phyloP scores from a whole-genome alignment of 2,888 invertebrate genomes.

The Apotomis betuletana region DNA sequence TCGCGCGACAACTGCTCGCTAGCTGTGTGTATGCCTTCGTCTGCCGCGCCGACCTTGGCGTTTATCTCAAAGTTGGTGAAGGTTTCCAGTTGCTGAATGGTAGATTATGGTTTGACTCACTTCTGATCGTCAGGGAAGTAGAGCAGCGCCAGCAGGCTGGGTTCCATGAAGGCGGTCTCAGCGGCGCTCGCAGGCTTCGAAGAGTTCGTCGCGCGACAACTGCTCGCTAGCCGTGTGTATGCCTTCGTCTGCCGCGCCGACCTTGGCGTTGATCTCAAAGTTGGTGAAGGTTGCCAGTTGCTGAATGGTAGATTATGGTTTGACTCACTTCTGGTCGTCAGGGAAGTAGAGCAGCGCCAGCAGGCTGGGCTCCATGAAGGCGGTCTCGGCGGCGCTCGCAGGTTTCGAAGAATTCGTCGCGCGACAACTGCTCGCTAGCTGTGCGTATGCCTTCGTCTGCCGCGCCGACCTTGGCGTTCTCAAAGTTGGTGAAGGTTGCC shows the following conservation, averaged over 20 bases:
- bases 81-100: too few species aligned
- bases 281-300: constrained; percentile 86
- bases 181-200: too few species aligned
- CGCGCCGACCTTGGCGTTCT: constrained; percentile 92
- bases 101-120: too few species aligned
- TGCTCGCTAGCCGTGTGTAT: constrained; percentile 80
- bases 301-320: too few species aligned
- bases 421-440: constrained; percentile 81
- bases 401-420: constrained; percentile 85
- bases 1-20: too few species aligned
- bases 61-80: too few species aligned
- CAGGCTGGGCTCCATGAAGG: constrained; percentile 95
- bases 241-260: constrained; percentile 86
- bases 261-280: constrained; percentile 97
- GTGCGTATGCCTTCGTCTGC: constrained; percentile 86
- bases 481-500: constrained; percentile 91
- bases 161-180: too few species aligned
- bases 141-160: too few species aligned
- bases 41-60: too few species aligned
- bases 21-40: too few species aligned
- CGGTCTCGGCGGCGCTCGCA: constrained; percentile 89
- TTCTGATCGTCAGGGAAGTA: too few species aligned
- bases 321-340: constrained; percentile 97
- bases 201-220: too few species aligned
- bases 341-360: constrained; percentile 98